phyloP scores from a whole-genome alignment of 1,140 invertebrate genomes.

The Drosophila tani region DNA sequence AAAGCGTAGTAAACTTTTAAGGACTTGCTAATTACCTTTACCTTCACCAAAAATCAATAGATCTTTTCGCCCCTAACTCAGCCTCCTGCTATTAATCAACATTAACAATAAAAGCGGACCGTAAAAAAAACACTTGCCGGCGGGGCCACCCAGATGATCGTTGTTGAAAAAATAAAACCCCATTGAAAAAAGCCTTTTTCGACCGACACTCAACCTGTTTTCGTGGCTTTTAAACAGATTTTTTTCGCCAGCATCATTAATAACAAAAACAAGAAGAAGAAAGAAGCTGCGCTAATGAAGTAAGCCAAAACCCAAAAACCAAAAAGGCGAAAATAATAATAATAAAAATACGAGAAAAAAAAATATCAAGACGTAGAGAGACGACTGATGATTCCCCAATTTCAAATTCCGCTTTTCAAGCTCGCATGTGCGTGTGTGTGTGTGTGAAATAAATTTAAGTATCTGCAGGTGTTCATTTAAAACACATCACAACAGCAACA shows the following conservation, averaged over 20 bases:
- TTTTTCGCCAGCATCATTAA: constrained; percentile 69
- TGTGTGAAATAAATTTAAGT: constrained; percentile 82
- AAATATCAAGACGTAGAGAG: constrained; percentile 36
- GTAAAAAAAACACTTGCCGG: constrained; percentile 16
- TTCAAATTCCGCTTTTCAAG: constrained; percentile 76
- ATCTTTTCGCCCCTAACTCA: not conserved
- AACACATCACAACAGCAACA: constrained; percentile 76
- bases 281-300: constrained; percentile 74
- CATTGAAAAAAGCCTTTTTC: constrained; percentile 24
- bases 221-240: constrained; percentile 36
- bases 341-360: constrained; percentile 23
- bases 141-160: constrained; percentile 45
- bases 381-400: constrained; percentile 80
- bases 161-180: constrained; percentile 11
- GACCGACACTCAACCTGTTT: constrained; percentile 46
- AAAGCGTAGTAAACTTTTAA: too few relatives aligned
- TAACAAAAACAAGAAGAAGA: constrained; percentile 44
- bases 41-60: not conserved
- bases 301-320: constrained; percentile 43
- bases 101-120: constrained; percentile 8
- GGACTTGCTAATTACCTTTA: not conserved
- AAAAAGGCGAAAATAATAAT: constrained; percentile 24
- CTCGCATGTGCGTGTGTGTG: constrained; percentile 39
- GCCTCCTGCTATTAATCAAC: constrained; percentile 44
- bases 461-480: constrained; percentile 84